Evolutionary conservation across 2,888 invertebrate genomes (phyloP).

Genomic region (Didymodactylos carnosus): DNA sequence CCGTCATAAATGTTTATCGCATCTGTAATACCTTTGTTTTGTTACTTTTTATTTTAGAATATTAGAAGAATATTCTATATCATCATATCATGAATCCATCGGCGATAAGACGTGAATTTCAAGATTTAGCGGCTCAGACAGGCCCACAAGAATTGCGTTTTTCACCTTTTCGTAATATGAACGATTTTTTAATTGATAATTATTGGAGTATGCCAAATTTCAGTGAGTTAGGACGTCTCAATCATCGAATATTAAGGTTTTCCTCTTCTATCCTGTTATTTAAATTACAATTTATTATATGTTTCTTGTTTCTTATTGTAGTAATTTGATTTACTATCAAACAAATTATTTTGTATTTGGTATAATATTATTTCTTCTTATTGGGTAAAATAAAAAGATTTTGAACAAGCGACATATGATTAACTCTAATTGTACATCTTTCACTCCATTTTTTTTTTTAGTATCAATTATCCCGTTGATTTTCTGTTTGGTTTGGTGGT

Average conservation of each 20-base stretch:
- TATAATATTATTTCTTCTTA: neutral
- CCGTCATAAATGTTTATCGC: too few relatives aligned
- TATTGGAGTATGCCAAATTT: slow-evolving; percentile 4
- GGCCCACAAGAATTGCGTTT: neutral
- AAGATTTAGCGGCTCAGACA: neutral
- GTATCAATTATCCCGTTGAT: slow-evolving; percentile 9
- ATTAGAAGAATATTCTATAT: too few relatives aligned
- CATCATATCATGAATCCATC: too few relatives aligned
- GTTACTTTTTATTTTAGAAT: too few relatives aligned
- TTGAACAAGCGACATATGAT: neutral
- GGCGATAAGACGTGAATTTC: neutral
- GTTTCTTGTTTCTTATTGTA: too few relatives aligned
- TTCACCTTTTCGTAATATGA: slow-evolving; percentile 6
- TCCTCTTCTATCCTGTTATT: too few relatives aligned
- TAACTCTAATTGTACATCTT: too few relatives aligned
- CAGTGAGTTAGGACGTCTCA: neutral
- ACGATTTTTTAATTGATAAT: slow-evolving; percentile 3
- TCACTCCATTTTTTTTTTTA: neutral
- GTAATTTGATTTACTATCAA: slow-evolving; percentile 13
- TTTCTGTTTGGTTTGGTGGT: slow-evolving; percentile 1
- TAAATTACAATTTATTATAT: too few relatives aligned
- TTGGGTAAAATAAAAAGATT: neutral
- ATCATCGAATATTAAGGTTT: slow-evolving; percentile 9
- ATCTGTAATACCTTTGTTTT: too few relatives aligned
- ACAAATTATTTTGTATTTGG: slow-evolving; percentile 10